Conservation (phyloP, 2,888 invertebrate genomes). For the Pandemis cinnamomeana region DNA sequence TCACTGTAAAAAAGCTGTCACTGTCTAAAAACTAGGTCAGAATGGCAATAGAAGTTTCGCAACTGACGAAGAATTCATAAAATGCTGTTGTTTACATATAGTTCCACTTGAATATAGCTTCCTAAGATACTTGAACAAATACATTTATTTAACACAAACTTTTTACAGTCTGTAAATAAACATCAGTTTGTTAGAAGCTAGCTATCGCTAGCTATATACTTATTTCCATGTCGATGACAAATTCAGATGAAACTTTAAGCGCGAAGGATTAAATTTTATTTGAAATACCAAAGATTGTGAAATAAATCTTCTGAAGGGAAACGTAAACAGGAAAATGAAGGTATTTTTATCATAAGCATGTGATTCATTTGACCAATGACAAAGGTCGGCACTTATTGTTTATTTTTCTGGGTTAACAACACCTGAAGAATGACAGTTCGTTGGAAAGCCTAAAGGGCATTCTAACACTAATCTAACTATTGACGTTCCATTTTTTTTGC, state of each 20-base stretch:
- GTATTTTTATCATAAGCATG: background rate
- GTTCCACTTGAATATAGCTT: background rate
- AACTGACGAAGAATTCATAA: slow-evolving; percentile 12
- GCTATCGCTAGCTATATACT: background rate
- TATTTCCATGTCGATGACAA: background rate
- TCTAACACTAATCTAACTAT: too few species aligned
- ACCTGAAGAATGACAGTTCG: background rate
- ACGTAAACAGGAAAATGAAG: background rate
- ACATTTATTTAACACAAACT: too few species aligned
- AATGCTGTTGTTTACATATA: slow-evolving; percentile 28
- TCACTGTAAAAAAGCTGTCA: slow-evolving; percentile 31
- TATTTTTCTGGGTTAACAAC: background rate
- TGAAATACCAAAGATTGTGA: background rate
- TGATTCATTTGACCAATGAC: background rate
- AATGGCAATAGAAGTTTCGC: slow-evolving; percentile 24
- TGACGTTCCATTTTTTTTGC: too few species aligned
- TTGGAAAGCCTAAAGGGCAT: too few species aligned
- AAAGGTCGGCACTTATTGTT: background rate
- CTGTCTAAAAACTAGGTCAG: slow-evolving; percentile 26
- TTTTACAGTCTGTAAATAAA: too few species aligned
- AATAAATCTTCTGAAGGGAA: background rate
- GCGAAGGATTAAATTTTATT: background rate
- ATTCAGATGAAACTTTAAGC: background rate
- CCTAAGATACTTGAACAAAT: background rate
- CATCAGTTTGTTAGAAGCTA: too few species aligned